These are phyloP conservation scores for Sicus ferrugineus DNA, from an alignment of 2,888 invertebrate genomes.

Conservation along the genomic window DNA sequence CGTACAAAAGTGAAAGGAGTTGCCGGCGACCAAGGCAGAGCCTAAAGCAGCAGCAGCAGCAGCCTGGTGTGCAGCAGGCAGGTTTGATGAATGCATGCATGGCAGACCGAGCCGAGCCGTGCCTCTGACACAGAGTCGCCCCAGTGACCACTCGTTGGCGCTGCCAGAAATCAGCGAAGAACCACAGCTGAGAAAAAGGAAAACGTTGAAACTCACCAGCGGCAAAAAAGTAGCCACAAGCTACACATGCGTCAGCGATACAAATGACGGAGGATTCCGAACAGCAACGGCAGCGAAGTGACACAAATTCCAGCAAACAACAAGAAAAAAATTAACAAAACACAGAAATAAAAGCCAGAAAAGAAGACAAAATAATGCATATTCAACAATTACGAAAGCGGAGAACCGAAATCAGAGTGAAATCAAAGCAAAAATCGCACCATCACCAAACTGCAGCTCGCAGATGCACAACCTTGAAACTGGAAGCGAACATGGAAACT, in stretches of 20 bases:
- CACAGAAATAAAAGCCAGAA: background rate
- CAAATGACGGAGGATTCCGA: too few species aligned
- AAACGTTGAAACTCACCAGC: background rate
- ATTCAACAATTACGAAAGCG: background rate
- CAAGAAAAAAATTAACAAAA: background rate
- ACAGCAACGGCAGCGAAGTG: background rate
- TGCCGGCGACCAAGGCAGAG: background rate
- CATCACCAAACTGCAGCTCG: background rate
- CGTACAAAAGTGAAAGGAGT: slow-evolving; percentile 1
- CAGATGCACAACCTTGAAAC: slow-evolving; percentile 2
- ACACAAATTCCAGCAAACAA: slow-evolving; percentile 6
- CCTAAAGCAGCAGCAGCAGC: background rate
- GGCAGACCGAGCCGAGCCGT: too few species aligned
- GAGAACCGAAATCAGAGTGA: background rate
- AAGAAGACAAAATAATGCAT: background rate
- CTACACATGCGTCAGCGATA: background rate
- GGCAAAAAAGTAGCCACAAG: background rate
- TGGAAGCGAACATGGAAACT: background rate
- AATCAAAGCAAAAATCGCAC: background rate
- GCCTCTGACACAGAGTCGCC: too few species aligned
- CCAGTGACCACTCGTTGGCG: too few species aligned
- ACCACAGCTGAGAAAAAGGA: too few species aligned
- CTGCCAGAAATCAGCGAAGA: too few species aligned
- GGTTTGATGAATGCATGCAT: background rate
- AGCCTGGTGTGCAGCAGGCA: background rate